A percentile compares a stretch with the other conserved stretches of the same genome.
Evolutionary conservation across 2,888 invertebrate species (phyloP).

Genomic region (Drosophila yooni): DNA sequence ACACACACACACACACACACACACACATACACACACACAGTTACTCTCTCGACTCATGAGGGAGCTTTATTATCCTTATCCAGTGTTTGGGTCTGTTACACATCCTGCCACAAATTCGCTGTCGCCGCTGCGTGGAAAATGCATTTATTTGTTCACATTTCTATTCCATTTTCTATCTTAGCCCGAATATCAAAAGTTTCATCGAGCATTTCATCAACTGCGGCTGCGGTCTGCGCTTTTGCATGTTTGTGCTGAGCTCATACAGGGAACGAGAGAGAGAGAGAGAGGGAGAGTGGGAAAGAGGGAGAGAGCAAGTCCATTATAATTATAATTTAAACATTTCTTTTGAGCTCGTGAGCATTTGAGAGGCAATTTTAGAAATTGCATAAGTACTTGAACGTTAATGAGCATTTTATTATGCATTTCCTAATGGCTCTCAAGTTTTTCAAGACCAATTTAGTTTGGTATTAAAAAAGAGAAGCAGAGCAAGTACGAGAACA

Average conservation of each 20-base stretch:
- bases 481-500: background rate
- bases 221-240: conserved; percentile 2
- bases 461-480: background rate
- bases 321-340: conserved; percentile 22
- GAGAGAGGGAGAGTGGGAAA: too few species aligned
- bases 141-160: conserved; percentile 47
- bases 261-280: background rate
- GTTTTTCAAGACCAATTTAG: background rate
- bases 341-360: conserved; percentile 4
- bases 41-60: conserved; percentile 52
- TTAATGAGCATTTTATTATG: background rate
- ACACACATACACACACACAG: conserved; percentile 22
- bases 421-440: background rate
- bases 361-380: conserved; percentile 4
- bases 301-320: conserved; percentile 14
- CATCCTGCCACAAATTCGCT: conserved; percentile 41
- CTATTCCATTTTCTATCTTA: conserved; percentile 17
- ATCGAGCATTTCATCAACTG: conserved; percentile 9
- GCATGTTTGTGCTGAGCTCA: conserved; percentile 10
- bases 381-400: conserved; percentile 11
- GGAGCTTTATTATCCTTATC: conserved; percentile 71
- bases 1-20: conserved; percentile 6
- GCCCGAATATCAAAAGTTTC: conserved; percentile 17
- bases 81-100: conserved; percentile 43
- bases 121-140: conserved; percentile 22